Evolutionary conservation across 2,888 invertebrate genomes (phyloP).

Genomic region (Cosmia pyralina): DNA sequence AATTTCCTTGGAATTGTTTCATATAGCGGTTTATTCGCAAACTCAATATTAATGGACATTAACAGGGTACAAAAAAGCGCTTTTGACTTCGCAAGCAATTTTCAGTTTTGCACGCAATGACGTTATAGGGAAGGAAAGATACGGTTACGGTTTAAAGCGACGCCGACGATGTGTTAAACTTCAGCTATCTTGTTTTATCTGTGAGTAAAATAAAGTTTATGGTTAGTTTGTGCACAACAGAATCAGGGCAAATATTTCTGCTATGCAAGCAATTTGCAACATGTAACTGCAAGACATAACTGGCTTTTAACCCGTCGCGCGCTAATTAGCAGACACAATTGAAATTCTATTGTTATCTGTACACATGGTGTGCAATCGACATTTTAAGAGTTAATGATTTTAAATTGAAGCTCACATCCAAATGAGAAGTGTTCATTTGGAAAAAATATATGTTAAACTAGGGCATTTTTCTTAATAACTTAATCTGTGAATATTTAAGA

Average conservation of each 20-base stretch:
- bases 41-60: background rate
- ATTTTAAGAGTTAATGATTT: no score
- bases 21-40: background rate
- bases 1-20: background rate
- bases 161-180: conserved; percentile 2
- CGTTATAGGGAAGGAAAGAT: background rate
- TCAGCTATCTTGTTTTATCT: background rate
- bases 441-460: no score
- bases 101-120: background rate
- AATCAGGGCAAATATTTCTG: conserved; percentile 13
- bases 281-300: background rate
- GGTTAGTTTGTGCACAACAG: background rate
- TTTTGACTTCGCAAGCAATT: conserved; percentile 7
- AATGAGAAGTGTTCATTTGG: no score
- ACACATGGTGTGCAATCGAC: no score
- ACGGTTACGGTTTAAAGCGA: conserved; percentile 4
- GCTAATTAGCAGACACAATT: no score
- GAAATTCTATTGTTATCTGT: no score
- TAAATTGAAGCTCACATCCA: no score
- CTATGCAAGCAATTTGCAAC: background rate
- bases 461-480: no score
- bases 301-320: no score
- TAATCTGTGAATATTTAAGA: no score
- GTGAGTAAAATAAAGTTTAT: conserved; percentile 6
- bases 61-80: background rate